Percentiles rank a stretch among this genome's conserved stretches.
Evolutionary conservation across 2,113 vertebrate species (phyloP).

Genomic region (Urocolius indicus): DNA sequence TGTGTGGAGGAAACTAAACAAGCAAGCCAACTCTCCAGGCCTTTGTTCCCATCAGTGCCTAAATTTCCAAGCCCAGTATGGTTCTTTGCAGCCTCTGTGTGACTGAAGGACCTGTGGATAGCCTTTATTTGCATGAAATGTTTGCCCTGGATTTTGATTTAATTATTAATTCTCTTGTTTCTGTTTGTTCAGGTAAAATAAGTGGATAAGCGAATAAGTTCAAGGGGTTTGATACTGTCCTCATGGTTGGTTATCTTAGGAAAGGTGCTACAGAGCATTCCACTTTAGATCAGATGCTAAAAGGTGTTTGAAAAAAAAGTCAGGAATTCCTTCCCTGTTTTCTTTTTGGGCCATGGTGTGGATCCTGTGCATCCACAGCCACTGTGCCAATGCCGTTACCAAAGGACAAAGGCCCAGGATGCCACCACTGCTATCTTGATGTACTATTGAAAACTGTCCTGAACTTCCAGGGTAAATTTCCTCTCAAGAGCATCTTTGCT

Average conservation of each 20-base stretch:
- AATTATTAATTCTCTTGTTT: neutral
- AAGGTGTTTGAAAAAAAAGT: neutral
- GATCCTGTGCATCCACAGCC: neutral
- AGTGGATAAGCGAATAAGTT: neutral
- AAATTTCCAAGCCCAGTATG: neutral
- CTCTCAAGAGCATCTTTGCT: neutral
- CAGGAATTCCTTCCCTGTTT: neutral
- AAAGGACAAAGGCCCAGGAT: neutral
- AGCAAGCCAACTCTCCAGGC: neutral
- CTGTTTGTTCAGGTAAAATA: neutral
- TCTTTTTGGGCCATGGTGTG: neutral
- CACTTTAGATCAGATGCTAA: neutral
- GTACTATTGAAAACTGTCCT: neutral
- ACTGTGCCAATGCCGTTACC: neutral
- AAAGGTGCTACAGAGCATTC: neutral
- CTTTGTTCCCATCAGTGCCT: neutral
- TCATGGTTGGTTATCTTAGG: neutral
- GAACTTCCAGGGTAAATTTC: neutral
- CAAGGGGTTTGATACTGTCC: neutral
- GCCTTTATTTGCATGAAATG: neutral
- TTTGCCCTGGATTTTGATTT: neutral
- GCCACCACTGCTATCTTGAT: neutral
- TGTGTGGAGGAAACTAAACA: neutral
- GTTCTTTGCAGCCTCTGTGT: neutral
- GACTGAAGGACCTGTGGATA: neutral